Percentiles rank a stretch among this genome's conserved stretches.
These are phyloP conservation scores for Allobates femoralis DNA, from an alignment of 2,797 vertebrate genomes.

Conservation along the genomic window DNA sequence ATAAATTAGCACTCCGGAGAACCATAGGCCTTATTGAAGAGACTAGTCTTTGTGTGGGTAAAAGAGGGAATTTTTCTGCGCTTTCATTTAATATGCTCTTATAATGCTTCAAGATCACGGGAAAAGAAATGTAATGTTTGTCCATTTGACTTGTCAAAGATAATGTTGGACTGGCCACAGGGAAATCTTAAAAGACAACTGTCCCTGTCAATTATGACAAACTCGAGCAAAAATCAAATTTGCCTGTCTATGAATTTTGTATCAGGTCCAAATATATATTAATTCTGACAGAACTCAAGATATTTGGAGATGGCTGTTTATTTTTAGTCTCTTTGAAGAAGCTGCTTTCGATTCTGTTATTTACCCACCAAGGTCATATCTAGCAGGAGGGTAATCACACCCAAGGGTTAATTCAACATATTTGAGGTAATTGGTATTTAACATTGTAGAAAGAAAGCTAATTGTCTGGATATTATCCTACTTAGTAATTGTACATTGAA, in stretches of 20 bases:
- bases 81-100: slow-evolving; percentile 49
- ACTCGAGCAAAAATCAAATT: slow-evolving; percentile 32
- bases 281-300: slow-evolving; percentile 7
- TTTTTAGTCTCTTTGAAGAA: slow-evolving; percentile 5
- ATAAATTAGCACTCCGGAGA: slow-evolving; percentile 62
- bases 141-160: slow-evolving; percentile 51
- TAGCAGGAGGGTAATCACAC: slow-evolving; percentile 15
- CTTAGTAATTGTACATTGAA: not conserved
- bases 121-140: slow-evolving; percentile 44
- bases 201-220: slow-evolving; percentile 26
- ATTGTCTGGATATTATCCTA: not conserved
- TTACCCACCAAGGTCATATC: slow-evolving; percentile 27
- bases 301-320: slow-evolving; percentile 14
- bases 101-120: slow-evolving; percentile 44
- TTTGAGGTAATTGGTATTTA: slow-evolving; percentile 8
- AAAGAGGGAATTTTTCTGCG: slow-evolving; percentile 47
- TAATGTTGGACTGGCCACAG: slow-evolving; percentile 35
- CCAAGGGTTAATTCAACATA: slow-evolving; percentile 25
- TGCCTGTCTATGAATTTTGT: slow-evolving; percentile 23
- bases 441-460: not conserved
- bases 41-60: slow-evolving; percentile 54
- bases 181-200: slow-evolving; percentile 46
- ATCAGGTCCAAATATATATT: slow-evolving; percentile 15
- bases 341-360: not conserved
- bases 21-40: slow-evolving; percentile 54